A percentile compares a stretch with the other conserved stretches of the same genome.
These are phyloP conservation scores for Xylota sylvarum DNA, from an alignment of 2,888 invertebrate species.

Conservation along the genomic window DNA sequence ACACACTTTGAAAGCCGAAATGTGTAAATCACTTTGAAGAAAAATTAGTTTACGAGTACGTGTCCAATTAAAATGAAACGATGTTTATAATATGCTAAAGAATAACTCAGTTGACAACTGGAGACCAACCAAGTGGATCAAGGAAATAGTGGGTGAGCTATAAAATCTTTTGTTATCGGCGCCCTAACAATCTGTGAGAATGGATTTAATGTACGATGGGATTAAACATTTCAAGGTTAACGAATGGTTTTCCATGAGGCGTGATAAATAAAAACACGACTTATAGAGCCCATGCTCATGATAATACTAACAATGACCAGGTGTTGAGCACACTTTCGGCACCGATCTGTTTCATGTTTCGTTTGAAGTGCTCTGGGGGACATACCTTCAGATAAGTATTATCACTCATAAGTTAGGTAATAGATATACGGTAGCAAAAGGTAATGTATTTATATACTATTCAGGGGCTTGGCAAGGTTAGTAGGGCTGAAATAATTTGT, in stretches of 20 bases:
- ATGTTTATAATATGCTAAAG: conserved; percentile 22
- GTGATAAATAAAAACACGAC: conserved; percentile 8
- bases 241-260: background rate
- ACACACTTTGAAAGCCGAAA: conserved; percentile 23
- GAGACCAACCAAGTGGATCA: background rate
- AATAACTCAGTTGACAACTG: conserved; percentile 1
- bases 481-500: background rate
- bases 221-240: conserved; percentile 13
- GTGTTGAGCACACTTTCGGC: background rate
- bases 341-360: background rate
- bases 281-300: background rate
- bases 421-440: background rate
- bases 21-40: conserved; percentile 42
- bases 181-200: background rate
- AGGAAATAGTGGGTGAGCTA: background rate
- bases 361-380: background rate
- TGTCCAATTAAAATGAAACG: conserved; percentile 56
- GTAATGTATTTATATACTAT: background rate
- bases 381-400: no score
- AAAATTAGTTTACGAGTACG: conserved; percentile 53
- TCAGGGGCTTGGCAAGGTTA: background rate
- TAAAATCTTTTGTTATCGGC: background rate
- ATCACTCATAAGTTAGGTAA: no score
- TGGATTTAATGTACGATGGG: background rate
- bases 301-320: background rate